These are phyloP conservation scores for Glyphotaelius pellucidus DNA, from an alignment of 2,888 invertebrate species.

Conservation along the genomic window DNA sequence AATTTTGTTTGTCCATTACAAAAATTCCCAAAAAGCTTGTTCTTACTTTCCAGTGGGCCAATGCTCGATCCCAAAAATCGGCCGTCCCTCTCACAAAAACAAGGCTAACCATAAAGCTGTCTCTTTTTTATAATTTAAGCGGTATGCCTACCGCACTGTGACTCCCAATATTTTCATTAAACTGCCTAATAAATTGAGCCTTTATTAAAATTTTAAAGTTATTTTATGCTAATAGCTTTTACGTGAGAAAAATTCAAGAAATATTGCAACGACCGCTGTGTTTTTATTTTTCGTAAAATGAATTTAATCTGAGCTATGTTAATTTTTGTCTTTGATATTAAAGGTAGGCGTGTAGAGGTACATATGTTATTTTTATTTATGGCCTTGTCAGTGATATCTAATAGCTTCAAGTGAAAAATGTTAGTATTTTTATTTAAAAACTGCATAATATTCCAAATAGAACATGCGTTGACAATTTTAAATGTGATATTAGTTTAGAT, in stretches of 20 bases:
- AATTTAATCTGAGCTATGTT: slow-evolving; percentile 5
- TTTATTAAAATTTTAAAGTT: slow-evolving; percentile 32
- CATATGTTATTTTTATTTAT: too few species aligned
- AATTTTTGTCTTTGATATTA: neutral
- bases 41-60: neutral
- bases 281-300: slow-evolving; percentile 19
- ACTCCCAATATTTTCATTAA: slow-evolving; percentile 33
- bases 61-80: neutral
- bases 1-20: neutral
- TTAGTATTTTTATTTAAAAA: neutral
- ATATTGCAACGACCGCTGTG: neutral
- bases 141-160: slow-evolving; percentile 20
- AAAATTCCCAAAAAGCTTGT: neutral
- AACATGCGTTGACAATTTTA: neutral
- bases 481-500: neutral
- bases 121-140: slow-evolving; percentile 31
- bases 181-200: slow-evolving; percentile 18
- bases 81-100: slow-evolving; percentile 12
- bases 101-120: slow-evolving; percentile 34
- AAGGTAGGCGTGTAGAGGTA: neutral
- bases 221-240: slow-evolving; percentile 19
- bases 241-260: slow-evolving; percentile 30
- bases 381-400: neutral
- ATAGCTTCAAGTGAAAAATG: neutral
- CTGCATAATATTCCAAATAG: neutral